A percentile compares a stretch with the other conserved stretches of the same genome.
phyloP scores from a whole-genome alignment of 1,140 invertebrate genomes.

The Telenomus remus region DNA sequence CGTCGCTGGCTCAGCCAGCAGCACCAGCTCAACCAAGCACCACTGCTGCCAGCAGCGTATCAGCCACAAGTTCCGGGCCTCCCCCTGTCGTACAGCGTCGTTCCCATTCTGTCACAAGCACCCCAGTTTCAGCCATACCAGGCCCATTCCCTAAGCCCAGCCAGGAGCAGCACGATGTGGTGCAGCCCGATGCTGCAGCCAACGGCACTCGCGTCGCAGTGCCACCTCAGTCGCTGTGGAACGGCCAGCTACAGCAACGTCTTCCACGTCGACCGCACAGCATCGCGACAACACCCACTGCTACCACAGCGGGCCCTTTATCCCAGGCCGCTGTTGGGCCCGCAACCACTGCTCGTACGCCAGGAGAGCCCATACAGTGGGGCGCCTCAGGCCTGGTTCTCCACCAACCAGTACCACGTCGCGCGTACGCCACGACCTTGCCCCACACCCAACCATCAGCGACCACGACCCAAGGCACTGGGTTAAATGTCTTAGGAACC shows the following conservation, averaged over 20 bases:
- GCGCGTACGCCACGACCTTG: conserved; percentile 70
- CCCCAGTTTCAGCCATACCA: conserved; percentile 63
- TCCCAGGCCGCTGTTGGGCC: conserved; percentile 40
- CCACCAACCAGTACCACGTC: conserved; percentile 69
- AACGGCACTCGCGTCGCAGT: conserved; percentile 58
- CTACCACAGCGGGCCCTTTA: conserved; percentile 29
- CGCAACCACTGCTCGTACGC: conserved; percentile 61
- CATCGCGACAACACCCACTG: conserved; percentile 71
- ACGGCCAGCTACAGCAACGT: conserved; percentile 69
- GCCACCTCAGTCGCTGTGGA: conserved; percentile 72
- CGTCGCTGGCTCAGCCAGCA: conserved; percentile 39
- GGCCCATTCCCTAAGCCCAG: conserved; percentile 12
- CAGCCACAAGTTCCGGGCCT: conserved; percentile 33
- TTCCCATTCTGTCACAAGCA: conserved; percentile 66
- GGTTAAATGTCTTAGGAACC: conserved; percentile 59
- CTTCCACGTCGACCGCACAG: conserved; percentile 70
- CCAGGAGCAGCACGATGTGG: conserved; percentile 9
- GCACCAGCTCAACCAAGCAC: conserved; percentile 17
- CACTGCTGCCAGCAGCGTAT: conserved; percentile 12
- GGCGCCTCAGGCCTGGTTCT: conserved; percentile 68
- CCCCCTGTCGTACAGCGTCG: conserved; percentile 62
- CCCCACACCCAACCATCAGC: conserved; percentile 75
- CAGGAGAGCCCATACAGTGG: conserved; percentile 67
- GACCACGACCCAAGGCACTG: conserved; percentile 65
- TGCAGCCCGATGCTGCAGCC: background rate